Conservation (phyloP, 2,888 invertebrate species). For the Plebejus argus region DNA sequence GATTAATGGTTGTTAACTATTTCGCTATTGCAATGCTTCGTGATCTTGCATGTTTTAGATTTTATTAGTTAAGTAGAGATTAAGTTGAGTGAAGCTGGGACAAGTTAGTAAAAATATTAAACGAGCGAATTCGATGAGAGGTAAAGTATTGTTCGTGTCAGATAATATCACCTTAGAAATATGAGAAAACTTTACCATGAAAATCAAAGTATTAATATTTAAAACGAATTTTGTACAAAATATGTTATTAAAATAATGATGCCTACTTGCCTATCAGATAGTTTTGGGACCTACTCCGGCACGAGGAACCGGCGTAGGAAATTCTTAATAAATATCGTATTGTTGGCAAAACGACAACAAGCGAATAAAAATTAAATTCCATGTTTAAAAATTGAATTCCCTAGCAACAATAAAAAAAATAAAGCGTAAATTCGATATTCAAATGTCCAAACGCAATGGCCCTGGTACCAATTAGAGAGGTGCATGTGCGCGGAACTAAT, state of each 20-base stretch:
- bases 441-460: conserved; percentile 43
- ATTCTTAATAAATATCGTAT: too few species aligned
- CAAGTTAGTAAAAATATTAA: background rate
- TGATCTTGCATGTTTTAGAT: conserved; percentile 24
- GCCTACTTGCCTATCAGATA: too few species aligned
- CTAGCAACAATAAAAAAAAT: conserved; percentile 30
- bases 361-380: background rate
- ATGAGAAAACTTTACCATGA: background rate
- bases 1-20: conserved; percentile 38
- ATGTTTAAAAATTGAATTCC: background rate
- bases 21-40: background rate
- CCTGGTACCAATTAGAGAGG: conserved; percentile 43
- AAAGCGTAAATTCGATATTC: conserved; percentile 37
- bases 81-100: background rate
- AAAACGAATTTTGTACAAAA: too few species aligned
- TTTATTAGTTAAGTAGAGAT: background rate
- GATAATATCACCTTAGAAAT: too few species aligned
- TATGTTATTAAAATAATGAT: too few species aligned
- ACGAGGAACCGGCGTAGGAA: too few species aligned
- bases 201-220: too few species aligned
- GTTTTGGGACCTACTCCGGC: too few species aligned
- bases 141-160: too few species aligned
- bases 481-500: conserved; percentile 48
- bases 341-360: background rate
- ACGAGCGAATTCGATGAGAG: too few species aligned